phyloP scores from a whole-genome alignment of 2,113 vertebrate species.

The Hemibagrus wyckioides region DNA sequence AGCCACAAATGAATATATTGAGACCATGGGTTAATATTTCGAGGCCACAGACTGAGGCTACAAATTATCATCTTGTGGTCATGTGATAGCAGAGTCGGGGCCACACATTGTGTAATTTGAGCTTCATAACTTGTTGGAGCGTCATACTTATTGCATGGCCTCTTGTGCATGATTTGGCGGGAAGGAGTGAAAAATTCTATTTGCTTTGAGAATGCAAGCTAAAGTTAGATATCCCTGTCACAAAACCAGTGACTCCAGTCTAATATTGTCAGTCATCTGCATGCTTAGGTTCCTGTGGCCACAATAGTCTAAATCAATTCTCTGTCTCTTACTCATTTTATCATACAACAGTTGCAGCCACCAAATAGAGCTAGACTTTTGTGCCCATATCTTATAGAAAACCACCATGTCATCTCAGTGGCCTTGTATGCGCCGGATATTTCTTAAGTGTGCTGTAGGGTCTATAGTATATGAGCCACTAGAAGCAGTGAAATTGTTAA shows the following conservation, averaged over 20 bases:
- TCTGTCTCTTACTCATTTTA: background rate
- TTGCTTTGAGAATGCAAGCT: background rate
- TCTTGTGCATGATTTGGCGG: background rate
- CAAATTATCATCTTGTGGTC: background rate
- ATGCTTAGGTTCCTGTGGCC: background rate
- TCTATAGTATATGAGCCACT: conserved; percentile 27
- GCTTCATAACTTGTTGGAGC: background rate
- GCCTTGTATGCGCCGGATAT: background rate
- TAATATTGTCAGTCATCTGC: background rate
- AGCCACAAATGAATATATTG: background rate
- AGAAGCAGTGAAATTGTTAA: conserved; percentile 21
- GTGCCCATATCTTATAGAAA: background rate
- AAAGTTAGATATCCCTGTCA: background rate
- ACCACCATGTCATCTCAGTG: background rate
- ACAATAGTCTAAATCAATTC: background rate
- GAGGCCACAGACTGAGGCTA: background rate
- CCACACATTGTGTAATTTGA: background rate
- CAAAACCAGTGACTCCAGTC: background rate
- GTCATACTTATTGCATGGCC: background rate
- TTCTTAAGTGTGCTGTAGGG: background rate
- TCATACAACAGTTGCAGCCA: background rate
- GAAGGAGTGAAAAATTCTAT: background rate
- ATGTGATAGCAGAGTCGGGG: background rate
- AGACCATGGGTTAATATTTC: background rate
- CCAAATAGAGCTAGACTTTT: background rate